These are phyloP conservation scores for Nothobranchius furzeri DNA, from an alignment of 2,113 vertebrate genomes.

Conservation along the genomic window DNA sequence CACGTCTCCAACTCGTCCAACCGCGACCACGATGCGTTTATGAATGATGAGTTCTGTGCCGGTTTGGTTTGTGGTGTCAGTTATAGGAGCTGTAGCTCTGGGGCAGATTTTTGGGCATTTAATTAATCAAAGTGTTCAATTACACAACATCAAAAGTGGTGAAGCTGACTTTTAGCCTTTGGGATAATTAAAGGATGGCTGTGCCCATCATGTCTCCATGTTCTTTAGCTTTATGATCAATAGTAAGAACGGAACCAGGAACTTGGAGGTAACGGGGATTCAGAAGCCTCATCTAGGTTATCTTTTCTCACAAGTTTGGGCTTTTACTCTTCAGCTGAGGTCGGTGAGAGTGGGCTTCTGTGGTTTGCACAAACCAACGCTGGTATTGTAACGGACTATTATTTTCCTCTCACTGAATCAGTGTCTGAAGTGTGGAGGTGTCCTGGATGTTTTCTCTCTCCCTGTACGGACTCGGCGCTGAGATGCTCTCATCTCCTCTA, in stretches of 20 bases:
- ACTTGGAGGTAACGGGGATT: too few species aligned
- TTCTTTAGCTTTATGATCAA: too few species aligned
- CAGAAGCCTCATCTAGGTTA: too few species aligned
- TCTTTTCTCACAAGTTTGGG: too few species aligned
- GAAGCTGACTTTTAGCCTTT: too few species aligned
- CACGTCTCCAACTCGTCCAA: not conserved
- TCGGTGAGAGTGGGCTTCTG: not conserved
- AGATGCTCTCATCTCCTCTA: conserved; percentile 11
- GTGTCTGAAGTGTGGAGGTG: conserved; percentile 8
- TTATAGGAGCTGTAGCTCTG: not conserved
- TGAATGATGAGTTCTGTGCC: not conserved
- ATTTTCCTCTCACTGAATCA: conserved; percentile 32
- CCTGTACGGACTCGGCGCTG: too few species aligned
- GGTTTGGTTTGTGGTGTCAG: too few species aligned
- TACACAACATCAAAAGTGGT: not conserved
- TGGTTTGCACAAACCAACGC: not conserved
- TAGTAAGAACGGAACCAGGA: too few species aligned
- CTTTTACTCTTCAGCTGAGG: too few species aligned
- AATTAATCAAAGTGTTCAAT: not conserved
- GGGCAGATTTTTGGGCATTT: not conserved
- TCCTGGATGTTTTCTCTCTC: conserved; percentile 23
- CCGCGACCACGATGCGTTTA: not conserved
- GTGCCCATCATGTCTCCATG: too few species aligned
- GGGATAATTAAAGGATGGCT: too few species aligned
- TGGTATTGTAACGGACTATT: conserved; percentile 24